A percentile compares a stretch with the other conserved stretches of the same genome.
phyloP scores from a whole-genome alignment of 2,797 vertebrate species.

The Huso huso region DNA sequence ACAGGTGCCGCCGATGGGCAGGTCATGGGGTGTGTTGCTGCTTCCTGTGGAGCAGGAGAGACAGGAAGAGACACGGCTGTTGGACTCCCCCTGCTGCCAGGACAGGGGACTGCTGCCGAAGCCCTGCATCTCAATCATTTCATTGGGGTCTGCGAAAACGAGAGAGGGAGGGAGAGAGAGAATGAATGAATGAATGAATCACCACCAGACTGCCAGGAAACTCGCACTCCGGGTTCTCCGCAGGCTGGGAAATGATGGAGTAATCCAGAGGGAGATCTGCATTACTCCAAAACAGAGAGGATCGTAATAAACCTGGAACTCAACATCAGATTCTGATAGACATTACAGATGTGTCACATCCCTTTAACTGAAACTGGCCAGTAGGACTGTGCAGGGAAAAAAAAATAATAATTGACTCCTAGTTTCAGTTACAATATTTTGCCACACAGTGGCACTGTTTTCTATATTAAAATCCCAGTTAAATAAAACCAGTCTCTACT shows the following conservation, averaged over 20 bases:
- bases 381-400: conserved; percentile 10
- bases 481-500: background rate
- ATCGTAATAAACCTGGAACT: too few relatives aligned
- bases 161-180: conserved; percentile 17
- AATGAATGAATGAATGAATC: background rate
- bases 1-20: conserved; percentile 71
- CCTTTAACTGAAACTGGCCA: conserved; percentile 2
- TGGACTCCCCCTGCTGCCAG: conserved; percentile 78
- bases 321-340: too few relatives aligned
- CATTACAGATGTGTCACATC: too few relatives aligned
- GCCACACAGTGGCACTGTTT: background rate
- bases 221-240: too few relatives aligned
- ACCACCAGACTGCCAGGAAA: too few relatives aligned
- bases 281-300: too few relatives aligned
- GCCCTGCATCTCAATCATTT: conserved; percentile 83
- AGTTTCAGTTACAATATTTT: background rate
- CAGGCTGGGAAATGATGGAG: too few relatives aligned
- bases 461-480: background rate
- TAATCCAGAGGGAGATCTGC: too few relatives aligned
- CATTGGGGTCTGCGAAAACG: conserved; percentile 64
- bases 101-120: conserved; percentile 74
- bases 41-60: conserved; percentile 73
- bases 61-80: conserved; percentile 70
- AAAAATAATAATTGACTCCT: too few relatives aligned
- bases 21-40: conserved; percentile 61